Evolutionary conservation across 1,140 invertebrate species (phyloP).

Genomic region (Physella acuta): DNA sequence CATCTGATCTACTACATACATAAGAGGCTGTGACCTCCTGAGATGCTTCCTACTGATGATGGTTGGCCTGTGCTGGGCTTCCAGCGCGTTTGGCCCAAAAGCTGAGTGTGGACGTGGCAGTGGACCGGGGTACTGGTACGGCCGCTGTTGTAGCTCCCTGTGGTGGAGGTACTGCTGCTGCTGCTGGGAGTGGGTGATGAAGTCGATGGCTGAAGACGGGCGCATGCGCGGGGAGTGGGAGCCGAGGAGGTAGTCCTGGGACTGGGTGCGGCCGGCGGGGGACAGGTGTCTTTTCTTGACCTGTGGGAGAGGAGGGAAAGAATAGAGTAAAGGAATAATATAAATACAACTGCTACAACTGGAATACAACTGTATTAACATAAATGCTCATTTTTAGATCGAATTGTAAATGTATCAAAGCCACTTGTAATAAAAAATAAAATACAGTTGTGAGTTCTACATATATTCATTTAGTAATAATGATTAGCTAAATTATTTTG

Average conservation of each 20-base stretch:
- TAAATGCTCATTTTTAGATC: background rate
- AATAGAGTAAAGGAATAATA: no score
- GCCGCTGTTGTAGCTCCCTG: background rate
- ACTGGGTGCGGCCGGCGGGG: background rate
- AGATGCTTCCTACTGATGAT: conserved; percentile 18
- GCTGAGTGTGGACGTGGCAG: conserved; percentile 13
- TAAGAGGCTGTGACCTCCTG: background rate
- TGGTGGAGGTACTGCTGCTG: background rate
- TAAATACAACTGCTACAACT: background rate
- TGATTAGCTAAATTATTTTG: no score
- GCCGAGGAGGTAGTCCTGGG: background rate
- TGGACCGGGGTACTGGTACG: conserved; percentile 1
- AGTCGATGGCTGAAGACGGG: conserved; percentile 24
- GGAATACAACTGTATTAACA: background rate
- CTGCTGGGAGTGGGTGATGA: background rate
- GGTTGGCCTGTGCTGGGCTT: conserved; percentile 6
- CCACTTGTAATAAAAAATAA: no score
- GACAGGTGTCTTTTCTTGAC: background rate
- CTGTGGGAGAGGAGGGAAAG: background rate
- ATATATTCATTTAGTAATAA: no score
- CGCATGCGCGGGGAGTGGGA: background rate
- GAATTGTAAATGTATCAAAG: background rate
- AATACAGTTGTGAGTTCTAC: no score
- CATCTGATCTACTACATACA: background rate
- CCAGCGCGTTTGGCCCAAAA: background rate